phyloP scores from a whole-genome alignment of 1,140 invertebrate species.

The Chionoecetes opilio region DNA sequence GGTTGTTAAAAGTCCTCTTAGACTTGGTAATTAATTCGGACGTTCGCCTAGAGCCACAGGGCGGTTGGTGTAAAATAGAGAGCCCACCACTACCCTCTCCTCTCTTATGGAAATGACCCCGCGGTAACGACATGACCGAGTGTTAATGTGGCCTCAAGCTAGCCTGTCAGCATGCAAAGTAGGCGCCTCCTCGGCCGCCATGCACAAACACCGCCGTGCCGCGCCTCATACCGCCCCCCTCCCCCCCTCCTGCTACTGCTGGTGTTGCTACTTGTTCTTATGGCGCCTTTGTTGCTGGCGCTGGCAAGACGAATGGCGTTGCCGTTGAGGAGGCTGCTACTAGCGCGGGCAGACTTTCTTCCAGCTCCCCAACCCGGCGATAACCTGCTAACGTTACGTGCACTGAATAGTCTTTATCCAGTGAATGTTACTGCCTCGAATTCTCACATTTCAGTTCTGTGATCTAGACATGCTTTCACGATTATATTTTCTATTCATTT shows the following conservation, averaged over 20 bases:
- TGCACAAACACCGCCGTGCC: conserved; percentile 34
- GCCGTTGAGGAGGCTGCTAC: not conserved
- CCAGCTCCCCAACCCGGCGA: not conserved
- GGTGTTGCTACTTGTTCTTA: conserved; percentile 29
- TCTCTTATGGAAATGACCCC: conserved; percentile 78
- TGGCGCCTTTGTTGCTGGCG: conserved; percentile 16
- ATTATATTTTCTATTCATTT: not conserved
- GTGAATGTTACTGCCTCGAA: not conserved
- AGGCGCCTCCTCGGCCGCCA: conserved; percentile 31
- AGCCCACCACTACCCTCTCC: conserved; percentile 74
- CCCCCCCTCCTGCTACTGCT: conserved; percentile 3
- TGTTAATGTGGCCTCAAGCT: conserved; percentile 77
- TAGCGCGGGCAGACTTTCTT: not conserved
- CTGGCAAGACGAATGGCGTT: conserved; percentile 24
- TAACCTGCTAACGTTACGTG: not conserved
- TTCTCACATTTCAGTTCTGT: not conserved
- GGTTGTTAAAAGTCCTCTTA: conserved; percentile 77
- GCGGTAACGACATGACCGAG: conserved; percentile 66
- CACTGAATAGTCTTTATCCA: not conserved
- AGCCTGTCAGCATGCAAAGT: conserved; percentile 76
- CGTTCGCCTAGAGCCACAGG: conserved; percentile 64
- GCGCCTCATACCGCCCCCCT: not conserved
- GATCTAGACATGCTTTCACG: not conserved
- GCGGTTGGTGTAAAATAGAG: conserved; percentile 79
- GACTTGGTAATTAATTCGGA: conserved; percentile 79